Evolutionary conservation across 2,113 vertebrate species (phyloP), one percentile per base, ranked within the genome.

Genomic region (Chaetorhynchus papuensis): DNA sequence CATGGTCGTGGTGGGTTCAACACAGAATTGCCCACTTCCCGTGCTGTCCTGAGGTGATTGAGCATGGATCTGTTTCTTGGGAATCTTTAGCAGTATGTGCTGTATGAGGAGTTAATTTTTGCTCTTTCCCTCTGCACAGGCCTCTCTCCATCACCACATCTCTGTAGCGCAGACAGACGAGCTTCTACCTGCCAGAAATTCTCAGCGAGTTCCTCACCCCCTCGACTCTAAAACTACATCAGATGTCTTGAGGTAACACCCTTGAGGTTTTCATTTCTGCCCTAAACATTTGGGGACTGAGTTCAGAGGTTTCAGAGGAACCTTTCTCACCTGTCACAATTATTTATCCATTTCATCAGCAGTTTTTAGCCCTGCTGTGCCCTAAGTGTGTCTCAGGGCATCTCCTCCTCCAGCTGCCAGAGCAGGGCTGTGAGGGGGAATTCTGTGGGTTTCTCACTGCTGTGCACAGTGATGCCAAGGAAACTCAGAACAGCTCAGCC

Each of bases 221-320:
- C 98, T 99, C 49, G 99, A 99, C 98, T 99, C 99, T 85, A 99
- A 99, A 97, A 99, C 99, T 97, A 99, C 99, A 77, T 99, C 99
- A 77, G 99, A 99, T 94, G 99, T 99, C 97, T 98, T 99, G 98
- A 99, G 99, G 99, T 99, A 97, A 98, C 11, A 1, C 23, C 24
- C 52, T 69, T 39, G 16, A 30, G 17, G 22, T 57, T 74, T 49
- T 85, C 11, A 33, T 87, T 83, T 71, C 53, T 41, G 42, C n/a
- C 53, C 54, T 54, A 5, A 45, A 44, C 5, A 10, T 49, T 1
- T 26, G 13, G 33, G 74, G 22, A 26, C 26, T 22, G 31, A 82
- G 56, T 52, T 81, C 6, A 2, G 49, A 37, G 9, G 50, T 57
- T 57, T 45, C 68, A 61, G 18, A 75, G 64, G 31, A 42, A 53